Percentiles rank a stretch among this genome's conserved stretches.
Evolutionary conservation across 1,140 invertebrate species (phyloP).

Genomic region (Campoletis sonorensis): DNA sequence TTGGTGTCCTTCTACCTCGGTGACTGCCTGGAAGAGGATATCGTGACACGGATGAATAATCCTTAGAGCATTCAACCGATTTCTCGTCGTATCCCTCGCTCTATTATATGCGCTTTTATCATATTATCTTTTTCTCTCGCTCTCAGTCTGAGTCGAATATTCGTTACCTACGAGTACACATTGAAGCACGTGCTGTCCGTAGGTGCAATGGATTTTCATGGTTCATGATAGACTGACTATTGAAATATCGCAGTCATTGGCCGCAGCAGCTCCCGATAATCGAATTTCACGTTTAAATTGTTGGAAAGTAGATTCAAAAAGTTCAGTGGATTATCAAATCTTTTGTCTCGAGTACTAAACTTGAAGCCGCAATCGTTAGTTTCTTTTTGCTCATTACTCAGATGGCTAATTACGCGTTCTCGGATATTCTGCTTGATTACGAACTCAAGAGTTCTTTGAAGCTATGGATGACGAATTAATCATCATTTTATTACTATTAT

Average conservation of each 20-base stretch:
- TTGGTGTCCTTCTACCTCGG: slow-evolving; percentile 36
- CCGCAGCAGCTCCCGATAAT: neutral
- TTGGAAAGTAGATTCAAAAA: neutral
- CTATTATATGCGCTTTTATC: too few relatives aligned
- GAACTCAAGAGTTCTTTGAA: too few relatives aligned
- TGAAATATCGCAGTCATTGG: neutral
- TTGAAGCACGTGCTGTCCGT: neutral
- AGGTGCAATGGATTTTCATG: neutral
- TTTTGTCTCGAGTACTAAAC: neutral
- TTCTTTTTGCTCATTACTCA: neutral
- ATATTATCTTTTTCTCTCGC: neutral
- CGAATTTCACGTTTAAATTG: neutral
- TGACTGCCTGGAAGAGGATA: slow-evolving; percentile 27
- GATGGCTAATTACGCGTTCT: too few relatives aligned
- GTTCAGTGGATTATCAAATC: neutral
- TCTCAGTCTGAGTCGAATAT: neutral
- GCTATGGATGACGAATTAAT: too few relatives aligned
- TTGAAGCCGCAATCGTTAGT: neutral
- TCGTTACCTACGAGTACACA: neutral
- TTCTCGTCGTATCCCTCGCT: neutral
- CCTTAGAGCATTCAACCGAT: slow-evolving; percentile 33
- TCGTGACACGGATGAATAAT: slow-evolving; percentile 41
- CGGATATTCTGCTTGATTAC: too few relatives aligned
- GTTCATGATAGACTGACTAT: neutral
- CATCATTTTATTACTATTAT: too few relatives aligned